These are phyloP conservation scores for Salvelinus fontinalis DNA, from an alignment of 2,113 vertebrate species.

Conservation along the genomic window DNA sequence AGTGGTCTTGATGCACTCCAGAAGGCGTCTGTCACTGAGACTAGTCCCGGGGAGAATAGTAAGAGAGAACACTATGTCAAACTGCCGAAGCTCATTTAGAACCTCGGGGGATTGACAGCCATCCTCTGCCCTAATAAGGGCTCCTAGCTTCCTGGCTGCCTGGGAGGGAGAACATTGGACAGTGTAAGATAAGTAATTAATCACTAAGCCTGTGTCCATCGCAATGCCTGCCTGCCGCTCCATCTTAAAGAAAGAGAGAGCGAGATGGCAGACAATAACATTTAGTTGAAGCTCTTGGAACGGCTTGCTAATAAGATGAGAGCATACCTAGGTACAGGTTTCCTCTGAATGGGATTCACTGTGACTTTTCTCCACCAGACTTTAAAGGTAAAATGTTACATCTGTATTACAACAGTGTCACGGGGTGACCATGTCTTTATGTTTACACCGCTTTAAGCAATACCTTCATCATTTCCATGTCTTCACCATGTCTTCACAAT, in stretches of 20 bases:
- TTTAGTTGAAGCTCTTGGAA: background rate
- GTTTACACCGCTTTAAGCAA: no score
- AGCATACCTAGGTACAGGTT: background rate
- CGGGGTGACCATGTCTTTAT: no score
- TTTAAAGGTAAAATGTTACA: background rate
- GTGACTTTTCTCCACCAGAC: no score
- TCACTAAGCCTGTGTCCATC: conserved; percentile 55
- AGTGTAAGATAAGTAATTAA: conserved; percentile 57
- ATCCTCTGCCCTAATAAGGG: conserved; percentile 4
- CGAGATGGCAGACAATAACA: conserved; percentile 7
- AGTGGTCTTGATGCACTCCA: conserved; percentile 16
- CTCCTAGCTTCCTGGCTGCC: conserved; percentile 18
- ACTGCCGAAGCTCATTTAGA: conserved; percentile 62
- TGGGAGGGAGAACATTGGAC: conserved; percentile 12
- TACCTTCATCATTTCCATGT: no score
- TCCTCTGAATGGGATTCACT: no score
- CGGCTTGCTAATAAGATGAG: background rate
- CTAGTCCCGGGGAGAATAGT: conserved; percentile 8
- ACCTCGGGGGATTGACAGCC: conserved; percentile 43
- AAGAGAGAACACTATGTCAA: conserved; percentile 36
- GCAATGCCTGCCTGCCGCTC: conserved; percentile 48
- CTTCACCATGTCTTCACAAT: no score
- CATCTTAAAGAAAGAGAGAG: conserved; percentile 36
- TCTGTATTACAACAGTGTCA: no score
- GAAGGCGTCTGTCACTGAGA: conserved; percentile 16